Base-by-base conservation (phyloP, 2,113 vertebrate species). In the Caretta caretta region DNA sequence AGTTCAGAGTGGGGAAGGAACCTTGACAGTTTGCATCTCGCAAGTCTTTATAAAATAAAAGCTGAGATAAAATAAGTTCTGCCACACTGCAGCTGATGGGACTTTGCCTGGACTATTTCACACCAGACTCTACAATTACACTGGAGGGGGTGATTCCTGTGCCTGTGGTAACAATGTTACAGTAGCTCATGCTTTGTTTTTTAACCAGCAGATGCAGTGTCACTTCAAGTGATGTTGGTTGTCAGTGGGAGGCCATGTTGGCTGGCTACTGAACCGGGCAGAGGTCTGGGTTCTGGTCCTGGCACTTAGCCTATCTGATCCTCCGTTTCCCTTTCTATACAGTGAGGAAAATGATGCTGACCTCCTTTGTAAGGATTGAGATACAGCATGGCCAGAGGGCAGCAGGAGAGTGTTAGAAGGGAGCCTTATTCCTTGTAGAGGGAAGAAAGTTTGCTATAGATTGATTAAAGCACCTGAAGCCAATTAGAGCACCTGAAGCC, bases 1-100 rank as follows among this genome's bases (percentile, higher is more conserved):
- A 42, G 42, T 42, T 42, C 42, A 42, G 42, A 42, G 42, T 42
- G 42, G 42, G 42, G 42, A 42, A 42, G 42, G 42, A 42, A 42
- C 42, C 42, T 42, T 42, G 42, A 42, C 42, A 42, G 42, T 42
- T 42, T 94, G n/a, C 20, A 5, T 88, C 86, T 27, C 54, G 50
- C 92, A 97, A 89, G 86, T 86, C 90, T 93, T 90, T 92, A 82
- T 89, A 69, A 95, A 92, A 96, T 80, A 54, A 84, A 85, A 94
- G 90, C 83, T 76, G 88, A 65, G 46, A 69, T 96, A 90, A 93
- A 92, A 25, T 85, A 88, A 91, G 80, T 86, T 72, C 69, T 90
- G 25, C 29, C 31, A 48, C 69, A 82, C 49, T 54, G 11, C 69
- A 94, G 91, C 89, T 94, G 82, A n/a, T 93, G 94, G 95, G 76